phyloP scores from a whole-genome alignment of 2,888 invertebrate species.

The Drosophila buzzatii region DNA sequence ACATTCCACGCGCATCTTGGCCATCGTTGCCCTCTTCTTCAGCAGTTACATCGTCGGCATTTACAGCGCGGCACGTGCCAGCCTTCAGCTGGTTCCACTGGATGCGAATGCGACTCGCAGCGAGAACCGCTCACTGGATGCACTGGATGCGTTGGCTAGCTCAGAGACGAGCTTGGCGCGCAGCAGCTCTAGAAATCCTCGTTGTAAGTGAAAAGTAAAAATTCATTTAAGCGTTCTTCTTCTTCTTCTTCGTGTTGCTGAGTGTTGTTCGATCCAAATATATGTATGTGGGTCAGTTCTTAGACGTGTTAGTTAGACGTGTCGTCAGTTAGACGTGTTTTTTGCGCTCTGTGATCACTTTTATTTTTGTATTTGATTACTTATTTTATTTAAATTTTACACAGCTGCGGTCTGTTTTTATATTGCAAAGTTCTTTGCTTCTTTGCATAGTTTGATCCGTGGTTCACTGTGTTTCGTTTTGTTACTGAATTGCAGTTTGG shows the following conservation, averaged over 20 bases:
- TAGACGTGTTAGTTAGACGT: too few relatives aligned
- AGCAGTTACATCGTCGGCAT: conserved; percentile 62
- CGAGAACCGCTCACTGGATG: conserved; percentile 23
- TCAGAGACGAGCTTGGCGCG: conserved; percentile 21
- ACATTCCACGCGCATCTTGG: conserved; percentile 59
- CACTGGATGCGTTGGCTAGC: neutral
- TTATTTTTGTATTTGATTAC: too few relatives aligned
- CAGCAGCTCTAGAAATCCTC: conserved; percentile 65
- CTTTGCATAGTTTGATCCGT: too few relatives aligned
- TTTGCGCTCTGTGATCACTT: too few relatives aligned
- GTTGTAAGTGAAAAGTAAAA: conserved; percentile 61
- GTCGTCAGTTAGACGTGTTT: too few relatives aligned
- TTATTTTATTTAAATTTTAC: too few relatives aligned
- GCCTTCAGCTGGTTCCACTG: conserved; percentile 30
- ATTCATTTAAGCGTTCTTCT: conserved; percentile 44
- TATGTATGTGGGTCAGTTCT: conserved; percentile 71
- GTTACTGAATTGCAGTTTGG: too few relatives aligned
- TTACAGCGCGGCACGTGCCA: conserved; percentile 62
- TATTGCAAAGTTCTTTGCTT: too few relatives aligned
- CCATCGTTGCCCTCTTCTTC: conserved; percentile 62
- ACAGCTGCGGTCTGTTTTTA: too few relatives aligned
- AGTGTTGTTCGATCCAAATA: conserved; percentile 15
- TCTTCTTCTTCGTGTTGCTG: conserved; percentile 21
- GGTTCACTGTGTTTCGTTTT: too few relatives aligned
- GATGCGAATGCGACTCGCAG: conserved; percentile 7